Conservation (phyloP, 2,888 invertebrate species). For the Lepidocyrtoides sp. region DNA sequence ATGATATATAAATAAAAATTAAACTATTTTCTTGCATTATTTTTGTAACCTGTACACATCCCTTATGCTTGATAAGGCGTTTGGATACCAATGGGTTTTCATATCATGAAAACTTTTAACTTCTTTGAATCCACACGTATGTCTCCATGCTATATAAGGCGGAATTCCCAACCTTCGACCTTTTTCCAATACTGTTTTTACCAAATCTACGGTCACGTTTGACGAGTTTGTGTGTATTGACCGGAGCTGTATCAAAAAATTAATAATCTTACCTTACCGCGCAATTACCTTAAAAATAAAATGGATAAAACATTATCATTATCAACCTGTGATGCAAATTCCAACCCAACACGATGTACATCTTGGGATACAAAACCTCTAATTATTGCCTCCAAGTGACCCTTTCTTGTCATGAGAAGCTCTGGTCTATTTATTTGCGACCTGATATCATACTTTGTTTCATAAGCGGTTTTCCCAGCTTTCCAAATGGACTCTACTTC, state of each 20-base stretch:
- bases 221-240: slow-evolving; percentile 90
- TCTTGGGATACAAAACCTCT: slow-evolving; percentile 90
- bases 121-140: slow-evolving; percentile 91
- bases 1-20: slow-evolving; percentile 83
- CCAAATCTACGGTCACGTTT: slow-evolving; percentile 90
- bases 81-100: slow-evolving; percentile 89
- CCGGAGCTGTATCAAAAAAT: slow-evolving; percentile 88
- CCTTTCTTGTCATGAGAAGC: neutral
- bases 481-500: slow-evolving; percentile 81
- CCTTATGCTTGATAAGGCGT: slow-evolving; percentile 87
- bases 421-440: neutral
- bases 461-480: slow-evolving; percentile 85
- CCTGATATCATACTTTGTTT: neutral
- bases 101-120: slow-evolving; percentile 90
- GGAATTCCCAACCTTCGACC: slow-evolving; percentile 96
- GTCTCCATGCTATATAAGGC: slow-evolving; percentile 92
- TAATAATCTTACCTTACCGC: too few relatives aligned
- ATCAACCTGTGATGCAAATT: slow-evolving; percentile 89
- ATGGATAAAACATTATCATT: slow-evolving; percentile 68
- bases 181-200: slow-evolving; percentile 95
- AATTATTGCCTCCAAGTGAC: slow-evolving; percentile 89
- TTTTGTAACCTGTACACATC: slow-evolving; percentile 77
- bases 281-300: neutral
- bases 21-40: neutral
- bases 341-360: slow-evolving; percentile 89